A percentile compares a stretch with the other conserved stretches of the same genome.
Conservation (phyloP, 2,888 invertebrate species). For the Gortyna flavago region DNA sequence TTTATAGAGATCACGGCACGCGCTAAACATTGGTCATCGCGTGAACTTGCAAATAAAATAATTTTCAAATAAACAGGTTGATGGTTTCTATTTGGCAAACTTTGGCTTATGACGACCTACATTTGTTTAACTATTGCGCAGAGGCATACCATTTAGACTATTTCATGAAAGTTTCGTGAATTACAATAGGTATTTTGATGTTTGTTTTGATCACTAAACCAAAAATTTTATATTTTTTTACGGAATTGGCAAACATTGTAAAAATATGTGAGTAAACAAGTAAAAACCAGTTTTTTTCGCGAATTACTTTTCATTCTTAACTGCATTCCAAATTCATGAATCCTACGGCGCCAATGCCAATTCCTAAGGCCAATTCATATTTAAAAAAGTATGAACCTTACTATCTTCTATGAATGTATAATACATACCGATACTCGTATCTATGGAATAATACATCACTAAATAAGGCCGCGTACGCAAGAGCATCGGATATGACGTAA, state of each 20-base stretch:
- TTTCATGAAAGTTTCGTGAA: conserved; percentile 18
- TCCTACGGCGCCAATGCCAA: conserved; percentile 52
- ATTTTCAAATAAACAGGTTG: conserved; percentile 23
- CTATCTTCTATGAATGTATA: conserved; percentile 61
- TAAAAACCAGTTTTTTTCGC: conserved; percentile 3
- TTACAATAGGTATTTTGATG: conserved; percentile 3
- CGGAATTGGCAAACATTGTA: conserved; percentile 7
- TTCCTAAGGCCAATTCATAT: conserved; percentile 46
- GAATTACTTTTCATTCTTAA: conserved; percentile 30
- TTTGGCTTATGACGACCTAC: neutral
- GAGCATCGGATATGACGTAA: conserved; percentile 74
- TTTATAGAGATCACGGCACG: conserved; percentile 49
- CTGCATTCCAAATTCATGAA: conserved; percentile 51
- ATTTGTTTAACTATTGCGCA: conserved; percentile 14
- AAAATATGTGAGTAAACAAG: conserved; percentile 9
- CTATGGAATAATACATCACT: conserved; percentile 66
- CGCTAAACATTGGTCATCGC: conserved; percentile 57
- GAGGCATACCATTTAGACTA: neutral
- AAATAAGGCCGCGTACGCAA: conserved; percentile 68
- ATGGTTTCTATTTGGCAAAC: conserved; percentile 20
- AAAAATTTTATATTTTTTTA: conserved; percentile 5
- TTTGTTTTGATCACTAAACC: conserved; percentile 26
- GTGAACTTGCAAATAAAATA: conserved; percentile 41
- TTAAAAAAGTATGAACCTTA: conserved; percentile 47
- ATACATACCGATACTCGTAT: conserved; percentile 56